Conservation (phyloP, 1,140 invertebrate genomes). For the Zophobas atratus region DNA sequence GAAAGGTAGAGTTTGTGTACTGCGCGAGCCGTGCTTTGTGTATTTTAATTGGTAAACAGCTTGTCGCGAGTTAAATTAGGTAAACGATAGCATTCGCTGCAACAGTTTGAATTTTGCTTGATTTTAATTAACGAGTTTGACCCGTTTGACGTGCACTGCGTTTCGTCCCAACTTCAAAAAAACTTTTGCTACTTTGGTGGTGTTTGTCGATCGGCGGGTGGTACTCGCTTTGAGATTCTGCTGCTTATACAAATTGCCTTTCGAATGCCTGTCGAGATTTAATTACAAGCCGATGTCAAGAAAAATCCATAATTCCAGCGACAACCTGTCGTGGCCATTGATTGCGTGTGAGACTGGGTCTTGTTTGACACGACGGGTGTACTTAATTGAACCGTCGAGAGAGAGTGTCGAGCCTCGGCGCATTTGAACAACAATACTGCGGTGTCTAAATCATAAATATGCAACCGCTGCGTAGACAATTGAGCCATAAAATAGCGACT, state of each 20-base stretch:
- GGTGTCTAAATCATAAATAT: conserved; percentile 56
- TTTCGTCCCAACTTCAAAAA: background rate
- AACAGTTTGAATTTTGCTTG: too few species aligned
- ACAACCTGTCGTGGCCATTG: conserved; percentile 47
- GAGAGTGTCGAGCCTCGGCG: background rate
- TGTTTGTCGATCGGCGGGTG: conserved; percentile 10
- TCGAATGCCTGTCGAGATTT: conserved; percentile 48
- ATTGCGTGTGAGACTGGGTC: conserved; percentile 34
- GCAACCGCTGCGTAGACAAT: conserved; percentile 49
- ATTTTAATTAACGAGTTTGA: too few species aligned
- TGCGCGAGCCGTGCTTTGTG: too few species aligned
- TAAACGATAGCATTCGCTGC: too few species aligned
- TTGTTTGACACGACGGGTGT: conserved; percentile 43
- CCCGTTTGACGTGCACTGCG: background rate
- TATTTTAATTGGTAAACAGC: too few species aligned
- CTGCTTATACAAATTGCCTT: conserved; percentile 46
- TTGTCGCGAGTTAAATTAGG: too few species aligned
- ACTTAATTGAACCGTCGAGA: conserved; percentile 32
- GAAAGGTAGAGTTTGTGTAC: too few species aligned
- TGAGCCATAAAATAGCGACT: conserved; percentile 50
- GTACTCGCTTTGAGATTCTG: conserved; percentile 28
- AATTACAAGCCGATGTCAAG: conserved; percentile 44
- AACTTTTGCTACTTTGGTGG: background rate
- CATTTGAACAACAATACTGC: conserved; percentile 37
- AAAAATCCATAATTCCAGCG: conserved; percentile 48